A percentile compares a stretch with the other conserved stretches of the same genome.
Conservation (phyloP, 2,113 vertebrate species). For the Leiothrix lutea region DNA sequence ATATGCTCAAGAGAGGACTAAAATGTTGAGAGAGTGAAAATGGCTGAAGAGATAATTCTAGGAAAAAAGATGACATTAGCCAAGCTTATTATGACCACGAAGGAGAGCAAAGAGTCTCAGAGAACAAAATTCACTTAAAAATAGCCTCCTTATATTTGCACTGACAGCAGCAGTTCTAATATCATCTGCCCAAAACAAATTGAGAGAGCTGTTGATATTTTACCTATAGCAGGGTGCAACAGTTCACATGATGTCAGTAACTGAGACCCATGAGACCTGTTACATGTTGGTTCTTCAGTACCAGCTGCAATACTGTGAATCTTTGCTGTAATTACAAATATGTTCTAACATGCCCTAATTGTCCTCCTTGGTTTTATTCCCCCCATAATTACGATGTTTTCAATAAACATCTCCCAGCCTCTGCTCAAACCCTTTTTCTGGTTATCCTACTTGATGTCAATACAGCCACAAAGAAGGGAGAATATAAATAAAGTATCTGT, state of each 20-base stretch:
- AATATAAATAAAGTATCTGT: background rate
- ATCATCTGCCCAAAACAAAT: background rate
- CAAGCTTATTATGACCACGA: background rate
- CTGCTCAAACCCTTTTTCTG: background rate
- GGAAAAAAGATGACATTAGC: background rate
- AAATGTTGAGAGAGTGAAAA: background rate
- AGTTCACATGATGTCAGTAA: background rate
- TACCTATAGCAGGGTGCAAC: background rate
- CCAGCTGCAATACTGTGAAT: background rate
- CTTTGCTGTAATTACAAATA: background rate
- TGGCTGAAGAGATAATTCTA: background rate
- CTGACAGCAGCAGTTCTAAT: background rate
- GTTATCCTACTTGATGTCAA: background rate
- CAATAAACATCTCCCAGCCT: background rate
- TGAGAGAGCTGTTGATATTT: background rate
- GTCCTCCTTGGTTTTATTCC: background rate
- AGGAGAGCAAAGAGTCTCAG: background rate
- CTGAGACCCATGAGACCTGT: background rate
- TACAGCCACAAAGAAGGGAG: background rate
- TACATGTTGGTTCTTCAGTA: background rate
- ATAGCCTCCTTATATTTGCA: background rate
- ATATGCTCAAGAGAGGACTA: background rate
- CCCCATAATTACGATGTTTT: background rate
- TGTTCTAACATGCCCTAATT: background rate
- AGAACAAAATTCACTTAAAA: slow-evolving; percentile 5